Evolutionary conservation across 2,888 invertebrate species (phyloP), one percentile per base, ranked within the genome.

Genomic region (Omphaloscelis lunosa): DNA sequence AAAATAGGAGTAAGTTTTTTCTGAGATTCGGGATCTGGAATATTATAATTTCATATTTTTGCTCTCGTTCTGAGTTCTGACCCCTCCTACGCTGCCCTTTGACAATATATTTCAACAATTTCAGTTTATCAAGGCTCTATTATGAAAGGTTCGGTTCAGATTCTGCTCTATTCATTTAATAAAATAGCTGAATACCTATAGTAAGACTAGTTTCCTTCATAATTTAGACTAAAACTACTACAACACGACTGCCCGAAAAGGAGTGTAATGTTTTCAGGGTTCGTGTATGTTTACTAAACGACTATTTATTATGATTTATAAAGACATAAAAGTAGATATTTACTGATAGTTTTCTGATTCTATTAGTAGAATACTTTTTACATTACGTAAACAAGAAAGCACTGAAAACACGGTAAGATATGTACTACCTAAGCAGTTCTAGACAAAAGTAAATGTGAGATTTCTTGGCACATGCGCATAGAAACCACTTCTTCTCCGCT

Each of bases 71-170:
- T 70, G 69, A 75, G 11, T 45, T 23, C 56, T 72, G 67, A 79
- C 73, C 65, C 66, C 70, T 73, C 27, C 34, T 56, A 27, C 4
- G 71, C 12, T 65, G 59, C 62, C 70, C 77, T 77, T 66, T 70
- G 48, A 66, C 29, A 75, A 58, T 34, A 23, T 56, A 66, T 68
- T 71, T 39, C 39, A 29, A 58, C 11, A 51, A 62, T 66, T 68
- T 58, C 65, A 67, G 71, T 75, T 67, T 27, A n/a, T 70, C 71
- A 70, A 72, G 58, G 58, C 53, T 76, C 17, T 56, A 62, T 66
- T 34, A 65, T 59, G n/a, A 80, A 76, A 75, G 39, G 61, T 77
- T 68, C 29, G 41, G 51, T 63, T 63, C 27, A 65, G 29, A 39
- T 39, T 68, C 39, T 68, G 20, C 7, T 20, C 9, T 27, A 48